Percentiles rank a stretch among this genome's conserved stretches.
Evolutionary conservation across 1,140 invertebrate genomes (phyloP).

Genomic region (Megalonaias nervosa): DNA sequence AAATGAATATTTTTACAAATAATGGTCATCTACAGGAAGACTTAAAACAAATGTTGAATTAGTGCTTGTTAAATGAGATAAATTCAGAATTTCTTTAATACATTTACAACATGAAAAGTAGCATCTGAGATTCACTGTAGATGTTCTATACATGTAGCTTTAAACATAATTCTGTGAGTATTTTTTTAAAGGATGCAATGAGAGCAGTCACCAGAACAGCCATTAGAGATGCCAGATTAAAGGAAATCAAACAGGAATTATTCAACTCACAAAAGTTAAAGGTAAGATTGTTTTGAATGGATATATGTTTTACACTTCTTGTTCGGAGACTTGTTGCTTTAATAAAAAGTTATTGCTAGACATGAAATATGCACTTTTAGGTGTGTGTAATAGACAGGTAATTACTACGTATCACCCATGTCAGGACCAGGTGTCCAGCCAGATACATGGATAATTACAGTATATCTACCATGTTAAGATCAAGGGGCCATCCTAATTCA

Average conservation of each 20-base stretch:
- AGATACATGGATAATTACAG: too few relatives aligned
- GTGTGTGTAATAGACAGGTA: too few relatives aligned
- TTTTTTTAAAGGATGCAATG: constrained; percentile 84
- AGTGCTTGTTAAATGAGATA: background rate
- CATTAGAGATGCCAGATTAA: constrained; percentile 91
- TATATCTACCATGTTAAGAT: too few relatives aligned
- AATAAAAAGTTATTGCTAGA: background rate
- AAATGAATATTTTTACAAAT: background rate
- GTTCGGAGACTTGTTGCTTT: background rate
- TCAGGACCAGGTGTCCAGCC: too few relatives aligned
- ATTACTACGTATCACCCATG: too few relatives aligned
- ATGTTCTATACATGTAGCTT: background rate
- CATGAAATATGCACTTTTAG: background rate
- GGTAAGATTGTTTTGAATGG: constrained; percentile 70
- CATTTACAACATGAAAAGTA: background rate
- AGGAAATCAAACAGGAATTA: constrained; percentile 96
- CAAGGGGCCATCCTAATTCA: too few relatives aligned
- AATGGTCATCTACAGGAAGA: background rate
- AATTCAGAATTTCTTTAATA: background rate
- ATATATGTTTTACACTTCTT: background rate
- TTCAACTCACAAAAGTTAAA: constrained; percentile 94
- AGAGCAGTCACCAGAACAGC: constrained; percentile 93
- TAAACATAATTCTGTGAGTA: constrained; percentile 1
- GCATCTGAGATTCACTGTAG: background rate
- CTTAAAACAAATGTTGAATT: background rate